Base-by-base conservation (phyloP, 2,888 invertebrate species). In the Hirtodrosophila cameraria region DNA sequence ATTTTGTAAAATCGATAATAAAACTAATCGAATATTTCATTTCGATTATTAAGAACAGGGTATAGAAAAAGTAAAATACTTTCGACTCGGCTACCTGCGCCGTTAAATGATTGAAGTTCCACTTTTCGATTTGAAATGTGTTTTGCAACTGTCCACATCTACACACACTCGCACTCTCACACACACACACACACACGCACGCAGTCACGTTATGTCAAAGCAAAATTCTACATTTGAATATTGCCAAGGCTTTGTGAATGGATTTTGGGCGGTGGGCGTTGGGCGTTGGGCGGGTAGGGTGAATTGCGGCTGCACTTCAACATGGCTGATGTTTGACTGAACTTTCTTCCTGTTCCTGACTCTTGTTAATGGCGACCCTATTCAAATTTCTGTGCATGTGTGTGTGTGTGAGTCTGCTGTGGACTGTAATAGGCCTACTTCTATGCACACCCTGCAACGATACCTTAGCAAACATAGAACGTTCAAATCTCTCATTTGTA, bases 41-140 rank as follows among this genome's bases (percentile, higher is more conserved):
- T n/a, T n/a, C n/a, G n/a, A n/a, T n/a, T n/a, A n/a, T n/a, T n/a
- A n/a, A n/a, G n/a, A n/a, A 35, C 5, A 53, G 49, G 50, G 70
- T 57, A 62, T 36, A 5, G 1, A 9, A 18, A 35, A 54, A 63
- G 12, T 41, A 50, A 66, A 71, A 48, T 27, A 25, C 46, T 27
- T 13, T 9, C 50, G 12, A 53, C 13, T 50, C 41, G 48, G 16
- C 54, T 72, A 86, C 74, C 86, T 80, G 81, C 53, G 25, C 48
- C 73, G 65, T 54, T 74, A 63, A 84, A 73, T 86, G 66, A 69
- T 74, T 83, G 84, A 86, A 80, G 86, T 74, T 80, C 84, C 84
- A 83, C 78, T 67, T 86, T 86, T 80, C 74, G 86, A 83, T 83
- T 77, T 74, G 75, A 67, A 80, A 80, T 86, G 86, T 84, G 81